Percentiles rank a stretch among this genome's conserved stretches.
phyloP scores from a whole-genome alignment of 2,113 vertebrate species.

The Eretmochelys imbricata region DNA sequence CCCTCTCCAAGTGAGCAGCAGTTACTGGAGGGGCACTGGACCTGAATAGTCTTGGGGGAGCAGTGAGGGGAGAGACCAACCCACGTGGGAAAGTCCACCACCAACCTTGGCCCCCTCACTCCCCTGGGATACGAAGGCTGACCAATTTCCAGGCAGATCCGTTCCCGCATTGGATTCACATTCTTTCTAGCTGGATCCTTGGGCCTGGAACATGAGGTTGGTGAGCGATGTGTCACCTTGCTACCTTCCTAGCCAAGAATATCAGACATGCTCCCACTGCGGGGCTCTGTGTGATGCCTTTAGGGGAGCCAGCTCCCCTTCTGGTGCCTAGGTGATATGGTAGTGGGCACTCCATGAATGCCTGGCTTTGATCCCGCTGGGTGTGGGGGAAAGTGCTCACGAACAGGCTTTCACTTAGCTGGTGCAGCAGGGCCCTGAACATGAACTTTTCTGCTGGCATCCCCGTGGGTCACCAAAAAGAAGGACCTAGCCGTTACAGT shows the following conservation, averaged over 20 bases:
- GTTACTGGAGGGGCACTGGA: not conserved
- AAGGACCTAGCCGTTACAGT: not conserved
- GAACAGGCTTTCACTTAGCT: not conserved
- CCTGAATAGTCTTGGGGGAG: not conserved
- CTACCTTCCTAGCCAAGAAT: fast-evolving
- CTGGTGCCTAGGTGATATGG: fast-evolving
- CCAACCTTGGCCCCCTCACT: fast-evolving
- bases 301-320: fast-evolving
- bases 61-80: not conserved
- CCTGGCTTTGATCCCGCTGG: not conserved
- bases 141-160: not conserved
- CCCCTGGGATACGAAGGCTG: not conserved
- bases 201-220: fast-evolving
- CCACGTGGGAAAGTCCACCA: not conserved
- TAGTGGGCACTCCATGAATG: fast-evolving
- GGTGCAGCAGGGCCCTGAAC: not conserved
- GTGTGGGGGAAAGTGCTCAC: fast-evolving
- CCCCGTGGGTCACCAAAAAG: not conserved
- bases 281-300: fast-evolving
- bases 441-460: not conserved
- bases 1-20: not conserved
- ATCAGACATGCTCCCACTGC: not conserved
- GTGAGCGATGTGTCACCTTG: fast-evolving
- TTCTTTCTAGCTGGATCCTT: not conserved
- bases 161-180: not conserved